Conservation (phyloP, 2,113 vertebrate species). For the Ondatra zibethicus region DNA sequence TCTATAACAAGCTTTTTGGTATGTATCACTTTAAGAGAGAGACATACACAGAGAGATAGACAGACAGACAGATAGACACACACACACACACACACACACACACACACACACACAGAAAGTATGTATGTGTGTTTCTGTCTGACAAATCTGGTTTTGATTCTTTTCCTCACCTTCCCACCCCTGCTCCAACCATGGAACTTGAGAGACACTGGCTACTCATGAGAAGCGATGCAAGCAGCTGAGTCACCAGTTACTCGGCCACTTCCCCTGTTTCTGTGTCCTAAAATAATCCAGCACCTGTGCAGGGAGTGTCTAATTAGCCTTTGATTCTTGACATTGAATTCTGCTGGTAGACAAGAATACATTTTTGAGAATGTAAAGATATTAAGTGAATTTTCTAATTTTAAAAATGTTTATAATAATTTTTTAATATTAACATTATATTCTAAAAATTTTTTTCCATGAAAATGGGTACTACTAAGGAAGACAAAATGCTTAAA, state of each 20-base stretch:
- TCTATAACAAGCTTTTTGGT: not conserved
- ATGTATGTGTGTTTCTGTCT: not conserved
- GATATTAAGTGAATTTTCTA: not conserved
- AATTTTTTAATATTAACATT: not conserved
- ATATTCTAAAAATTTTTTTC: not conserved
- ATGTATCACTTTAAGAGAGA: not conserved
- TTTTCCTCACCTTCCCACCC: not conserved
- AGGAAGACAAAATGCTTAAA: not conserved
- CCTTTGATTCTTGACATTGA: not conserved
- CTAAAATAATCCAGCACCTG: constrained; percentile 57
- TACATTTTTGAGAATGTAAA: not conserved
- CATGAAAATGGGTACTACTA: not conserved
- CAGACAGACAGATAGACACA: not conserved
- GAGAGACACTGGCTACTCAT: not conserved
- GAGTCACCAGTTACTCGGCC: constrained; percentile 30
- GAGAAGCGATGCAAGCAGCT: not conserved
- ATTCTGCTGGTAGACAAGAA: constrained; percentile 2
- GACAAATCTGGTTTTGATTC: not conserved
- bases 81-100: too few species aligned
- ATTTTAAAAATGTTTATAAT: not conserved
- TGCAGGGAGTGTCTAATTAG: not conserved
- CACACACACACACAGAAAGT: not conserved
- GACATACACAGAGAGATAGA: not conserved
- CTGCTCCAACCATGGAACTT: not conserved
- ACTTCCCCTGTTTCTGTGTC: constrained; percentile 25